These are phyloP conservation scores for Cephalopachus bancanus DNA, from an alignment of 2,797 vertebrate species.

Conservation along the genomic window DNA sequence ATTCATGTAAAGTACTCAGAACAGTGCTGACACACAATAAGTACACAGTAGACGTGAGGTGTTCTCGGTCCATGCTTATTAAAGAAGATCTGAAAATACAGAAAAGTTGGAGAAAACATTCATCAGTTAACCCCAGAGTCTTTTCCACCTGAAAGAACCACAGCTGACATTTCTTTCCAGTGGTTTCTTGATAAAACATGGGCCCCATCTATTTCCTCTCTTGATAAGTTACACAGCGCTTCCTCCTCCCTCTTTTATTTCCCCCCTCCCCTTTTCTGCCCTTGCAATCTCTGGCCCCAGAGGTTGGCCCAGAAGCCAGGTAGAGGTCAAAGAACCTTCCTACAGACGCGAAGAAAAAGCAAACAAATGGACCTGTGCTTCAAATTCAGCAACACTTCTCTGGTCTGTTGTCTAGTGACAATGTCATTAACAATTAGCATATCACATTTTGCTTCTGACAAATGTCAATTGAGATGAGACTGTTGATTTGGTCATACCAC, in stretches of 20 bases:
- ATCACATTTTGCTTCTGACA: slow-evolving; percentile 6
- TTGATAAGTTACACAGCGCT: neutral
- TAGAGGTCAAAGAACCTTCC: neutral
- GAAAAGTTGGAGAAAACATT: slow-evolving; percentile 26
- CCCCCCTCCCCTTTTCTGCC: neutral
- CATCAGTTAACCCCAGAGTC: slow-evolving; percentile 4
- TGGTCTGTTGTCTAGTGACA: neutral
- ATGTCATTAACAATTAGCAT: neutral
- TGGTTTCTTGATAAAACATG: slow-evolving; percentile 50
- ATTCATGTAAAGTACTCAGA: neutral
- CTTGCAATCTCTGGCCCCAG: neutral
- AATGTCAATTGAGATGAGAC: slow-evolving; percentile 42
- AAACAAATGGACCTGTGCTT: neutral
- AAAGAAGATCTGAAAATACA: slow-evolving; percentile 48
- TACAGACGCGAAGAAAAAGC: neutral
- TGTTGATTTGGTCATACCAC: neutral
- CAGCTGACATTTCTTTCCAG: slow-evolving; percentile 55
- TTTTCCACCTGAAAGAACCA: slow-evolving; percentile 47
- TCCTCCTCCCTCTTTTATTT: neutral
- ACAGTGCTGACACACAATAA: neutral
- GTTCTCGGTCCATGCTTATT: neutral
- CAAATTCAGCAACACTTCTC: neutral
- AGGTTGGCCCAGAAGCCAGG: neutral
- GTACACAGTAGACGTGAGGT: neutral
- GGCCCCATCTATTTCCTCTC: slow-evolving; percentile 62